Base-by-base conservation (phyloP, 2,888 invertebrate genomes). In the Rotaria macrura region DNA sequence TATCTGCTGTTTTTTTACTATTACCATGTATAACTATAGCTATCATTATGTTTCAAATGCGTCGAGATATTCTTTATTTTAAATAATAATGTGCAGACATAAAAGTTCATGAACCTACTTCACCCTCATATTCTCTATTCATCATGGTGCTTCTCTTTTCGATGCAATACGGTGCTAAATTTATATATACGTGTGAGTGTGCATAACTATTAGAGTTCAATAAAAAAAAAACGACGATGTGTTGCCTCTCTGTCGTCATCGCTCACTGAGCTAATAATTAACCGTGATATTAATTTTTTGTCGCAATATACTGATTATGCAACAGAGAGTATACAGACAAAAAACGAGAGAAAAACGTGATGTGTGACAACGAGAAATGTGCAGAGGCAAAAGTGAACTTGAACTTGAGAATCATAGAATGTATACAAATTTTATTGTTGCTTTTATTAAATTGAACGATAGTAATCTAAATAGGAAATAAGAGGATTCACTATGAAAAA, bases 31-130 rank as follows among this genome's bases (percentile, higher is more conserved):
- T 79, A 43, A 43, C 34, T 20, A 43, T 10, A 14, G 3, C 43
- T 43, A 79, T 43, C 4, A 79, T 79, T 43, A 79, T 79, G n/a
- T 43, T 79, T 10, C 79, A 79, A n/a, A 79, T 79, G 79, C 40
- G 79, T 43, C 40, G 79, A 12, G 79, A 79, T 43, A 14, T 79
- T n/a, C 79, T 79, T 34, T 79, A 79, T 79, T 79, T 79, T 43
- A 79, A 79, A 79, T 79, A 43, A 79, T 79, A 65, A 65, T 10
- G 38, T 34, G 38, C 29, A 65, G 20, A 38, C 65, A 38, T 54
- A 65, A 17, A 65, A 65, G 65, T 34, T 65, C 34, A 65, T 65
- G 34, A 29, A 65, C 65, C 34, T 65, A 65, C 5, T 20, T 38
- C 65, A 65, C 65, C 34, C 25, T 65, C 65, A 34, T 65, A 34